Evolutionary conservation across 2,888 invertebrate species (phyloP).

Genomic region (Nephrotoma flavescens): DNA sequence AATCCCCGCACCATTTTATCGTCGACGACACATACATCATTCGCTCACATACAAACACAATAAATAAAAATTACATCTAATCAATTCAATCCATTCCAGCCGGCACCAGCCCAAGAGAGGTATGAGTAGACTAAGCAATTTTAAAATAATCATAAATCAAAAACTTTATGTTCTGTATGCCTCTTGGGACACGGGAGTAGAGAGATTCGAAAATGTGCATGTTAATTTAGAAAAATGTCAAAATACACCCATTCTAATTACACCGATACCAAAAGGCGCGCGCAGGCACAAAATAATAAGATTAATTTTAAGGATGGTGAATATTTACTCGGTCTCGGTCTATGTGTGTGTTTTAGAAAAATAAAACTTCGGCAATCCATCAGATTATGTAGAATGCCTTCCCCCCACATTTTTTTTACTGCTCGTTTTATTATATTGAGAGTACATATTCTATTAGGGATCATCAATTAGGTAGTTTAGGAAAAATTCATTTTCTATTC

Average conservation of each 20-base stretch:
- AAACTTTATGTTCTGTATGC: background rate
- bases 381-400: background rate
- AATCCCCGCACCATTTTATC: background rate
- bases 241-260: background rate
- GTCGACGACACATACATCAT: background rate
- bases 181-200: background rate
- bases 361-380: background rate
- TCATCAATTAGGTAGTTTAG: background rate
- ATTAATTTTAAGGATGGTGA: background rate
- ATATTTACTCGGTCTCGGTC: background rate
- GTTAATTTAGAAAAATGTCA: background rate
- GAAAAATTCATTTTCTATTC: background rate
- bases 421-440: background rate
- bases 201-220: background rate
- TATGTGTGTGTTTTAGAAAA: background rate
- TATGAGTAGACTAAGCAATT: background rate
- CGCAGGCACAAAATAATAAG: background rate
- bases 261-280: background rate
- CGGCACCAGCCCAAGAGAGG: background rate
- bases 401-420: background rate
- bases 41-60: background rate
- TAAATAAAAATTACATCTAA: background rate
- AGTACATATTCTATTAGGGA: background rate
- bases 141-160: background rate
- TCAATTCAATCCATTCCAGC: background rate